Evolutionary conservation across 1,140 invertebrate genomes (phyloP), one percentile per base, ranked within the genome.

Genomic region (Euschistus heros): DNA sequence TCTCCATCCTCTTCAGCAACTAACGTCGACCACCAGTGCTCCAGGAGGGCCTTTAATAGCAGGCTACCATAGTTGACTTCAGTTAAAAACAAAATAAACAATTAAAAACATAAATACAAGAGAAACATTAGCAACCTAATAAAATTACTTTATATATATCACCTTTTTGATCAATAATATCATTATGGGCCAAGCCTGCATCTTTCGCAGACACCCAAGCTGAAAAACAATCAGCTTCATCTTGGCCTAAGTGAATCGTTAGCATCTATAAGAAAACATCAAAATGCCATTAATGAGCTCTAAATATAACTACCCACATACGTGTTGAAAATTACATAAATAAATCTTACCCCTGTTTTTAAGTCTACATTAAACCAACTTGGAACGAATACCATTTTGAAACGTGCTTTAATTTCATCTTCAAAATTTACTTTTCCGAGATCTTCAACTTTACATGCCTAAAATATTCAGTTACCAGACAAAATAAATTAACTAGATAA

Each of bases 321-420:
- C 2, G 1, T 20, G 20, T 6, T 13, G n/a, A 50, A 13, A 50
- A 22, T 13, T 50, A 5, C 10, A 50, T 50, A 50, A 50, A 47
- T n/a, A 17, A 66, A n/a, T 80, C 82, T 75, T 78, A 94, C 90
- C 66, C 97, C 97, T 67, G 94, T 98, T 80, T 99, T 99, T 7
- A 98, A 82, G 80, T 99, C 97, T 62, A 99, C 93, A 72, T 92
- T 96, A 76, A 99, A 99, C 97, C 97, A 99, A 79, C 93, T 97
- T 50, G 97, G 97, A 71, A 99, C 94, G 78, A 90, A 97, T 59
- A 99, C 86, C 79, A 89, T 88, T 80, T 95, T 94, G 68, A 89
- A 92, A 70, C 90, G 80, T 74, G 90, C 89, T 73, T 97, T 95
- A 0, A 96, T 83, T 78, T 98, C 94, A 72, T 94, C 89, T 46